These are phyloP conservation scores for Holcopasites calliopsidis DNA, from an alignment of 1,140 invertebrate species.

Conservation along the genomic window DNA sequence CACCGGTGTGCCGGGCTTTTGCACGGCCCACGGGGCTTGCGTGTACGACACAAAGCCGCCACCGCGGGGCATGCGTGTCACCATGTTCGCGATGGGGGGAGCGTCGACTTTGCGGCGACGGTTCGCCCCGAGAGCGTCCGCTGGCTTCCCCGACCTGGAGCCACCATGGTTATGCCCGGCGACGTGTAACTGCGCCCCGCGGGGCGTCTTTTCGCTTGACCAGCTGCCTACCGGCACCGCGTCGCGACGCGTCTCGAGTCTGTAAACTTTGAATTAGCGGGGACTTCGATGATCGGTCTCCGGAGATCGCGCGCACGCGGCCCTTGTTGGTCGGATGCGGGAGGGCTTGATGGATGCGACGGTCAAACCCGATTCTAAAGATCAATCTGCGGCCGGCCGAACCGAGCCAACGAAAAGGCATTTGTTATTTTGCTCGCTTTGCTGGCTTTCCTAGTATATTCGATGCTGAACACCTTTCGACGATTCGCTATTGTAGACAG, in stretches of 20 bases:
- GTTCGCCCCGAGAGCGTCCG: too few species aligned
- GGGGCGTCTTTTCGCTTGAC: conserved; percentile 52
- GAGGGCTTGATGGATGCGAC: background rate
- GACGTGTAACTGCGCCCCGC: conserved; percentile 43
- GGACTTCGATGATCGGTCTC: background rate
- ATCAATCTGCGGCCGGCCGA: too few species aligned
- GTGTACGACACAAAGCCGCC: conserved; percentile 7
- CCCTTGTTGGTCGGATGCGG: background rate
- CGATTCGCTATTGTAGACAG: too few species aligned
- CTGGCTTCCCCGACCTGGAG: conserved; percentile 5
- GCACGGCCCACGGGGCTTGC: conserved; percentile 1
- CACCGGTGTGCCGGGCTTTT: conserved; percentile 8
- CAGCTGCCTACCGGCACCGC: conserved; percentile 46
- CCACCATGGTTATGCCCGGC: conserved; percentile 23
- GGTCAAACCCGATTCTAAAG: too few species aligned
- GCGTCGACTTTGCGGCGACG: conserved; percentile 8
- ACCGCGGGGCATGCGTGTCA: conserved; percentile 28
- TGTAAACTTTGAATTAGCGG: conserved; percentile 17
- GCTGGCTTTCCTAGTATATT: too few species aligned
- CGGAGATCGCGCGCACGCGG: background rate
- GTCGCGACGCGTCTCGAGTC: background rate
- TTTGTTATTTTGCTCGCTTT: too few species aligned
- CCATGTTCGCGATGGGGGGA: conserved; percentile 29
- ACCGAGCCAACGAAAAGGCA: too few species aligned
- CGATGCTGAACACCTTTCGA: too few species aligned